Evolutionary conservation across 1,140 invertebrate species (phyloP), one percentile per base, ranked within the genome.

Genomic region (Atta texana): DNA sequence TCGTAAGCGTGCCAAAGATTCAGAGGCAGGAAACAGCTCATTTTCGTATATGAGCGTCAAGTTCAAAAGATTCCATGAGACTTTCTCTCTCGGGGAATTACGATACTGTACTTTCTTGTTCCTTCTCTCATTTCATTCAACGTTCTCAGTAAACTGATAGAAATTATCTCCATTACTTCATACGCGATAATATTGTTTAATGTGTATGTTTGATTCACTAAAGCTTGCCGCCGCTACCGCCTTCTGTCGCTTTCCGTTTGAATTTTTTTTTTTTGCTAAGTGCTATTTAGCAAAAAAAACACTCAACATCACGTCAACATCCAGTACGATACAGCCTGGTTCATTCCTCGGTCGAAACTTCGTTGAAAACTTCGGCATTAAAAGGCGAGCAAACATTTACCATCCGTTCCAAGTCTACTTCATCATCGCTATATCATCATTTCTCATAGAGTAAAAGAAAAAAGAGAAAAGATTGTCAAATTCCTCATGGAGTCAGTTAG

Each of bases 321-420:
- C 69, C 80, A 55, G 18, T 31, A 66, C 16, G 28, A 16, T 3
- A 34, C 24, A 0, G 31, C 12, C 34, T 74, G 34, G 12, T n/a
- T n/a, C 10, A 14, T 68, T 68, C 14, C 5, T 84, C 24, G 4
- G 34, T 18, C 51, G 53, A 86, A 80, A 81, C 28, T 39, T 59
- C 34, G 14, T 71, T 39, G 82, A 90, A 64, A 82, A 55, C 24
- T 84, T 78, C 59, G 87, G 76, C 63, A 84, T 88, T 88, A 86
- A 86, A 87, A 75, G 61, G 71, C n/a, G 86, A 63, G 77, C 87
- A 88, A 91, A 91, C 63, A 91, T 91, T 91, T 88, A 76, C 76
- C 10, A 88, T 82, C 80, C 89, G 76, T 87, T 55, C 53, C 57
- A 21, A 39, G 85, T 51, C 24, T n/a, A 85, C 59, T 76, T 77